Conservation (phyloP, 2,797 vertebrate species). For the Arnoldichthys spilopterus region DNA sequence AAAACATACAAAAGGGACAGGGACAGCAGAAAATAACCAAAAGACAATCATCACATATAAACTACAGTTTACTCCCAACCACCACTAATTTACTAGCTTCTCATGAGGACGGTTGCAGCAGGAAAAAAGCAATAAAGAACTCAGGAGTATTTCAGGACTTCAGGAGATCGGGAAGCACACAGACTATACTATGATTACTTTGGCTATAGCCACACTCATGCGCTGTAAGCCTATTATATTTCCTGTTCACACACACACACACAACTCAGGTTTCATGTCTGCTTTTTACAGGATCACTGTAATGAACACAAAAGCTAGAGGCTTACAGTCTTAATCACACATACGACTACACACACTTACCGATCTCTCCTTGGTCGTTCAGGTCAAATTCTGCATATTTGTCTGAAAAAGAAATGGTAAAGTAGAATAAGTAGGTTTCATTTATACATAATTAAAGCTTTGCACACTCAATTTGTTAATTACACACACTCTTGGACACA, state of each 20-base stretch:
- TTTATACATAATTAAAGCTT: neutral
- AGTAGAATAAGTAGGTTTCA: too few relatives aligned
- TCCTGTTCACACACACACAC: neutral
- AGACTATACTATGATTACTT: neutral
- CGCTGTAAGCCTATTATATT: neutral
- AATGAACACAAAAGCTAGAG: constrained; percentile 19
- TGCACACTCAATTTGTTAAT: constrained; percentile 1
- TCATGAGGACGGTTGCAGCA: neutral
- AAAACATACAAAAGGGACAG: neutral
- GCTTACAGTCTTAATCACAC: constrained; percentile 27
- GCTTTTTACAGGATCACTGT: constrained; percentile 56
- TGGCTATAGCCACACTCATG: neutral
- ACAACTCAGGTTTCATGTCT: constrained; percentile 32
- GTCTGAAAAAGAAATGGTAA: constrained; percentile 81
- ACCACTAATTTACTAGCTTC: neutral
- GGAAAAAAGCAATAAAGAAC: neutral
- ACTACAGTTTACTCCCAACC: too few relatives aligned
- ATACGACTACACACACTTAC: constrained; percentile 78
- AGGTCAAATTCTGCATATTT: constrained; percentile 98
- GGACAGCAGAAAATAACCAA: neutral
- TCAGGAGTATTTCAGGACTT: neutral
- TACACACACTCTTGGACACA: constrained; percentile 19
- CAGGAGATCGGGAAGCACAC: neutral
- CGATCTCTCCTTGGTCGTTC: constrained; percentile 95
- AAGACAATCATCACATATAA: neutral